Conservation (phyloP, 1,140 invertebrate genomes). For the Drosophila suzukii region DNA sequence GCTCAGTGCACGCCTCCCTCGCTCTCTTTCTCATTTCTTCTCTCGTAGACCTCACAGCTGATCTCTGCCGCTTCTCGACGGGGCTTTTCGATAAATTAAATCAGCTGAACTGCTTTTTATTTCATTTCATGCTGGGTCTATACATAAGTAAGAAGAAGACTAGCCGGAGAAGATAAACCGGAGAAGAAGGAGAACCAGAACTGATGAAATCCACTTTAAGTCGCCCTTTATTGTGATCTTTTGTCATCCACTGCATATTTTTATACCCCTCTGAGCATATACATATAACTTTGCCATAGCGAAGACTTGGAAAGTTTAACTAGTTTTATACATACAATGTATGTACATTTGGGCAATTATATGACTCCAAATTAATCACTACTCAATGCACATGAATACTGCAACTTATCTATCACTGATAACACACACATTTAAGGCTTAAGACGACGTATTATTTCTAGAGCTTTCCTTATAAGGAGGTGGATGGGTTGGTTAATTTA, state of each 20-base stretch:
- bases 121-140: slow-evolving; percentile 15
- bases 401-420: too few species aligned
- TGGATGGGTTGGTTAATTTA: slow-evolving; percentile 47
- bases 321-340: too few species aligned
- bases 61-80: slow-evolving; percentile 5
- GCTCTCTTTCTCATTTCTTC: not conserved
- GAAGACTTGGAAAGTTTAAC: not conserved
- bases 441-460: too few species aligned
- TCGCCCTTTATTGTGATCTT: slow-evolving; percentile 21
- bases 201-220: slow-evolving; percentile 12
- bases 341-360: too few species aligned
- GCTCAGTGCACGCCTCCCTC: not conserved
- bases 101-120: slow-evolving; percentile 38
- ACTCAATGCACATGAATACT: too few species aligned
- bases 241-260: slow-evolving; percentile 5
- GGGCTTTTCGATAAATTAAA: slow-evolving; percentile 35
- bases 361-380: too few species aligned
- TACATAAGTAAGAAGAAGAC: not conserved
- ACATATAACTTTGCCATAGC: not conserved
- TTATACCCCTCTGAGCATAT: not conserved
- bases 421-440: too few species aligned
- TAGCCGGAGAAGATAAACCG: slow-evolving; percentile 12
- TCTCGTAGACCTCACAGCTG: slow-evolving; percentile 22
- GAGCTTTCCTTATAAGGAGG: not conserved
- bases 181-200: slow-evolving; percentile 5